phyloP scores from a whole-genome alignment of 1,140 invertebrate species.

The Batillaria attramentaria region DNA sequence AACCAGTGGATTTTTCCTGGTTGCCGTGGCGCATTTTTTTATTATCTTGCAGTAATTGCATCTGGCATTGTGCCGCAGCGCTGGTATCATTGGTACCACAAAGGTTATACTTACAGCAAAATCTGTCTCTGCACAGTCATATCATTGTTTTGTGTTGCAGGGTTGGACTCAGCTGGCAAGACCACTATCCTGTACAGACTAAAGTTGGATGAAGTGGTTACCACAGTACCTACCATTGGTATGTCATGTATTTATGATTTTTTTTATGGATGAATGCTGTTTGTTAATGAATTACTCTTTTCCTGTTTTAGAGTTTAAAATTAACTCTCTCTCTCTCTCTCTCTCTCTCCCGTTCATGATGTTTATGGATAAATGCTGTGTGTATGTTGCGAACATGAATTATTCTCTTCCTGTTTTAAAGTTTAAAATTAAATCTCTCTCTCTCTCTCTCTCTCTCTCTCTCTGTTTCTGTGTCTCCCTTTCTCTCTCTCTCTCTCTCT shows the following conservation, averaged over 20 bases:
- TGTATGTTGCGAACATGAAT: neutral
- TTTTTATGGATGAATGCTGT: constrained; percentile 1
- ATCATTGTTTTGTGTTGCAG: constrained; percentile 69
- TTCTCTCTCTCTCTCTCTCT: neutral
- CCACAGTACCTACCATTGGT: constrained; percentile 97
- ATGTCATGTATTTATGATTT: constrained; percentile 47
- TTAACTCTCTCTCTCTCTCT: neutral
- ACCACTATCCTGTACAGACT: constrained; percentile 98
- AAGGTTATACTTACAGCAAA: too few species aligned
- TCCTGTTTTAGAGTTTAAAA: neutral
- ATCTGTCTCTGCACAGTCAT: too few species aligned
- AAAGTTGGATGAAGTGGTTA: constrained; percentile 97
- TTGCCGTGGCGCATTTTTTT: too few species aligned
- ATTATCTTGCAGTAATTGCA: too few species aligned
- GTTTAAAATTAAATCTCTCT: too few species aligned
- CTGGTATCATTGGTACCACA: too few species aligned
- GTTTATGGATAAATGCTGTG: neutral
- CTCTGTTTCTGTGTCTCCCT: too few species aligned
- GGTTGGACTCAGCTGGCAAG: constrained; percentile 97
- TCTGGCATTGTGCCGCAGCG: too few species aligned
- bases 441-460: too few species aligned
- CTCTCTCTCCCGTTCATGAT: neutral
- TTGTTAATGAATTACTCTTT: neutral
- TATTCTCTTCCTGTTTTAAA: neutral
- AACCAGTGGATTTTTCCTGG: too few species aligned